Conservation (phyloP, 2,797 vertebrate genomes). For the Natrix natrix region DNA sequence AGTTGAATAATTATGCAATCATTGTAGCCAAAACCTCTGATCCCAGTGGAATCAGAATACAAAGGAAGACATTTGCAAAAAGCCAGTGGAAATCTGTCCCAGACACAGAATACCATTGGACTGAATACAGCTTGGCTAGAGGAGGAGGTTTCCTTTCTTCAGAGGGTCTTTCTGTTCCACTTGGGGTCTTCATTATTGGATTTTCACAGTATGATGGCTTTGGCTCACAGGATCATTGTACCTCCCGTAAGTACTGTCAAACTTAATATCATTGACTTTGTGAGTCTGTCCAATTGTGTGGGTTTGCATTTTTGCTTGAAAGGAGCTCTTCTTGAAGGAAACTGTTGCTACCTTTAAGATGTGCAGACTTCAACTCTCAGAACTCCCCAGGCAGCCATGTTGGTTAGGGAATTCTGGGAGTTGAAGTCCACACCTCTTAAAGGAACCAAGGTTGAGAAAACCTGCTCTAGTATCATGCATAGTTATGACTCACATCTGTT, state of each 20-base stretch:
- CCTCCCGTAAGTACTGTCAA: constrained; percentile 17
- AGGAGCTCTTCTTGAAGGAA: neutral
- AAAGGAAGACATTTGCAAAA: constrained; percentile 16
- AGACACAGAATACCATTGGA: constrained; percentile 72
- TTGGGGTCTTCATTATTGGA: constrained; percentile 45
- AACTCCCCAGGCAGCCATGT: neutral
- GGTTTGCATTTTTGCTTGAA: neutral
- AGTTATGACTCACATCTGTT: neutral
- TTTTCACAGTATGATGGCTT: constrained; percentile 27
- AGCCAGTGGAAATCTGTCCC: constrained; percentile 60
- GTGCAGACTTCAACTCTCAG: neutral
- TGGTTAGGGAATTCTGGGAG: neutral
- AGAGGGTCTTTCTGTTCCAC: constrained; percentile 26
- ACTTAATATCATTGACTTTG: neutral
- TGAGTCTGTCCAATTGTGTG: neutral
- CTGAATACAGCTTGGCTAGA: neutral
- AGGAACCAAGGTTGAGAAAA: too few relatives aligned
- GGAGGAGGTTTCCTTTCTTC: neutral
- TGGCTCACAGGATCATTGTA: neutral
- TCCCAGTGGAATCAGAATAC: constrained; percentile 35
- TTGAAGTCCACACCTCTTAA: neutral
- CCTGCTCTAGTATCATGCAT: neutral
- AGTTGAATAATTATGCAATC: constrained; percentile 70
- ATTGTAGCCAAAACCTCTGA: constrained; percentile 66
- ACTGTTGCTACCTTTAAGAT: neutral